phyloP scores from a whole-genome alignment of 2,888 invertebrate genomes.

The Cataglyphis rosenhaueri region DNA sequence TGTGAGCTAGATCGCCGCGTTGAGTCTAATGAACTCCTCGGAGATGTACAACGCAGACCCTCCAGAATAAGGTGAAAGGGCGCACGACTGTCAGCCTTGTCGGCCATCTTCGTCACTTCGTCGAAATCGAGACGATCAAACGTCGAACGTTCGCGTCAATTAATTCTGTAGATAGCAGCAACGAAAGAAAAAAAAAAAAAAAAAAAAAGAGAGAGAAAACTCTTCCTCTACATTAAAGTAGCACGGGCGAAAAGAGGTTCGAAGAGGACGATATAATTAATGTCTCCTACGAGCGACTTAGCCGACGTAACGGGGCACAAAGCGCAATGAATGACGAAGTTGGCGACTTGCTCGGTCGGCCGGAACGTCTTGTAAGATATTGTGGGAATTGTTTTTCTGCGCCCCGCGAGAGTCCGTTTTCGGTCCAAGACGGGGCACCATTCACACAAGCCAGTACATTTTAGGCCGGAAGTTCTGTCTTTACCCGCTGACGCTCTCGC shows the following conservation, averaged over 20 bases:
- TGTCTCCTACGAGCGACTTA: slow-evolving; percentile 50
- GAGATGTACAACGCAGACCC: slow-evolving; percentile 77
- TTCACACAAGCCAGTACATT: slow-evolving; percentile 82
- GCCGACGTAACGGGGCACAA: slow-evolving; percentile 50
- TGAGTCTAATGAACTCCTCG: slow-evolving; percentile 78
- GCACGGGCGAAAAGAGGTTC: slow-evolving; percentile 44
- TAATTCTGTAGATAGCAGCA: slow-evolving; percentile 56
- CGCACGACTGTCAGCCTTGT: slow-evolving; percentile 68
- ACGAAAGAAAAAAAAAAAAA: slow-evolving; percentile 32
- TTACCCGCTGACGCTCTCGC: slow-evolving; percentile 34
- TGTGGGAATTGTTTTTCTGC: slow-evolving; percentile 85
- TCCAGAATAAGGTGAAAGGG: slow-evolving; percentile 78
- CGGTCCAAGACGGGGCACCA: slow-evolving; percentile 76
- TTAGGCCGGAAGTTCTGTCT: slow-evolving; percentile 75
- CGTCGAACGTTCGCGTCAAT: slow-evolving; percentile 65
- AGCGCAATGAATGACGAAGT: slow-evolving; percentile 58
- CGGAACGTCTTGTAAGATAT: slow-evolving; percentile 81
- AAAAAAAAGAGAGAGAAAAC: neutral
- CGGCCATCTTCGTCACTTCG: slow-evolving; percentile 68
- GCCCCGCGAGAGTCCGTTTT: slow-evolving; percentile 78
- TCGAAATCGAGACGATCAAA: slow-evolving; percentile 42
- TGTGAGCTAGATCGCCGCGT: slow-evolving; percentile 82
- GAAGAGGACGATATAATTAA: slow-evolving; percentile 43
- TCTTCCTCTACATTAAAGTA: slow-evolving; percentile 53
- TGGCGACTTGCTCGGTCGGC: slow-evolving; percentile 72